phyloP scores from a whole-genome alignment of 2,797 vertebrate species.

The Anomalospiza imberbis region DNA sequence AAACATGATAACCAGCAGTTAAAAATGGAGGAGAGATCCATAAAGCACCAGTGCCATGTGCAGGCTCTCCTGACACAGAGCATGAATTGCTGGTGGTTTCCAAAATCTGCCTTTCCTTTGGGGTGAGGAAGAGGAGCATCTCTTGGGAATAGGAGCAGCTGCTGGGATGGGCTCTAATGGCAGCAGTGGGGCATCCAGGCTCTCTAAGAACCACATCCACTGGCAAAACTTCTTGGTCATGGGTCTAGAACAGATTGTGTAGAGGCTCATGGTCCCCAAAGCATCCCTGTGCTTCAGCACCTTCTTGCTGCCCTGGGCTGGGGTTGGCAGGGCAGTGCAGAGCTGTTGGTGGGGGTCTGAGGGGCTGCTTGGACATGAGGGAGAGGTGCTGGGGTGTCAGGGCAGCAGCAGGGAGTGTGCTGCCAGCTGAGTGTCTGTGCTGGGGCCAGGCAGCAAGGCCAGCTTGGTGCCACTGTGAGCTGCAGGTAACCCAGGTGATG shows the following conservation, averaged over 20 bases:
- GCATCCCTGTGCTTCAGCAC: not conserved
- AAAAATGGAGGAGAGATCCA: not conserved
- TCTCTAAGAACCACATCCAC: not conserved
- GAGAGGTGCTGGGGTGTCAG: not conserved
- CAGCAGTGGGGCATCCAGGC: not conserved
- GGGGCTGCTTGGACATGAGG: not conserved
- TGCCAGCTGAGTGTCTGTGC: not conserved
- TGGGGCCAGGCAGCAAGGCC: not conserved
- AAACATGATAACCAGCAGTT: not conserved
- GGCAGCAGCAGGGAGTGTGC: not conserved
- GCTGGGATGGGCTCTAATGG: not conserved
- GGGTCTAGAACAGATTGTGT: not conserved
- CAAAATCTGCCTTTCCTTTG: not conserved
- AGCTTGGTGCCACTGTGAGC: not conserved
- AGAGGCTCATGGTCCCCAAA: not conserved
- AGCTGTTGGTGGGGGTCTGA: not conserved
- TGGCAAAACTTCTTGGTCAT: not conserved
- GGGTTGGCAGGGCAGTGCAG: not conserved
- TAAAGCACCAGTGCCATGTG: not conserved
- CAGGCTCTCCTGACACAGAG: not conserved
- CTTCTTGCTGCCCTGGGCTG: not conserved
- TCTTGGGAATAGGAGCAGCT: not conserved
- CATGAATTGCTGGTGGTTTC: not conserved
- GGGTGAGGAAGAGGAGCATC: not conserved
- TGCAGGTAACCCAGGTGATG: not conserved